Base-by-base conservation (phyloP, 2,113 vertebrate genomes). In the Macrotus californicus region DNA sequence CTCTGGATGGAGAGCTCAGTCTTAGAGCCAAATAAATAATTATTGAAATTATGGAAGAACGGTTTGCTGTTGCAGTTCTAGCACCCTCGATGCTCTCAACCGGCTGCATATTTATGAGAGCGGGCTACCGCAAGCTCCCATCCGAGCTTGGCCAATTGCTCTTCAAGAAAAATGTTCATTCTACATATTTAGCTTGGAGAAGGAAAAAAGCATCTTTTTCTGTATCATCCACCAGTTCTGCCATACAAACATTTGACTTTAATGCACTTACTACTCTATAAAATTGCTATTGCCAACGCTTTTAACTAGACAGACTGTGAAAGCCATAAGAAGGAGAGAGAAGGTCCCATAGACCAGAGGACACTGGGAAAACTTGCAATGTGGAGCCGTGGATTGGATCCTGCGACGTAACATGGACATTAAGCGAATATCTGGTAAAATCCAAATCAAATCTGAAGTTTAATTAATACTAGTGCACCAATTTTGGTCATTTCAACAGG, bases 201-300 rank as follows among this genome's bases (percentile, higher is more conserved):
- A 92, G 16, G 43, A 80, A 97, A 97, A 96, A 97, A 96, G 11
- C 56, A 24, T 59, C 92, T 97, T 94, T 94, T 95, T 97, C 91
- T 97, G 83, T 75, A 90, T 97, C 96, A 95, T 96, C 94, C 97
- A 95, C 94, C 19, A 95, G 94, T 97, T 95, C 96, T 98, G 87
- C 94, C 93, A 96, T 93, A 97, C 93, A 96, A 98, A 82, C 77
- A 88, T 82, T 97, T 97, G 81, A 92, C 97, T 97, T 75, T 98
- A 97, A 96, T 98, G 97, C 50, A 96, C 95, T 96, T 94, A 5
- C 13, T 95, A 95, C 93, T 97, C 97, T 97, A 97, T 95, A 97
- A 97, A 97, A 96, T 97, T 97, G 96, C 89, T 98, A 98, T 97
- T 97, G 92, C 73, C 95, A 97, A 97, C 97, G 75, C 96, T 97